Percentiles rank a stretch among this genome's conserved stretches.
Evolutionary conservation across 2,797 vertebrate species (phyloP).

Genomic region (Eospalax fontanierii): DNA sequence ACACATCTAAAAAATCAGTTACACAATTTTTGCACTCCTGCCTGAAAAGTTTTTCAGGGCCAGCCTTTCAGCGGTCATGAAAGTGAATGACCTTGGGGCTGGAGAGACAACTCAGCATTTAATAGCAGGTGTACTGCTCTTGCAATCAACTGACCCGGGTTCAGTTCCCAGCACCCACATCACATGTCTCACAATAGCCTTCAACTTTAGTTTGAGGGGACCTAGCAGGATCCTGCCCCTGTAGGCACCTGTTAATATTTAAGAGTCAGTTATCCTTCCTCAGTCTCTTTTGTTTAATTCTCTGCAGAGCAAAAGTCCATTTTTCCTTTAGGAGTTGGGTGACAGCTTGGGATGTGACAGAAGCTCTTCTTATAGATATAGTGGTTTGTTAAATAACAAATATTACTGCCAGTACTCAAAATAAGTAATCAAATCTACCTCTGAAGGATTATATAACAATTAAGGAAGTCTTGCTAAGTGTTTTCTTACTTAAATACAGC

Average conservation of each 20-base stretch:
- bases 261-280: not conserved
- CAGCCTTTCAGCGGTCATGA: slow-evolving; percentile 91
- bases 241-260: not conserved
- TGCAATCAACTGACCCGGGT: not conserved
- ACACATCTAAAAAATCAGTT: slow-evolving; percentile 98
- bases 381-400: slow-evolving; percentile 17
- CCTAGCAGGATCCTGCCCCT: not conserved
- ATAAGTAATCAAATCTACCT: not conserved
- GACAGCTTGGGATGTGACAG: not conserved
- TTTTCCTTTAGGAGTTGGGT: not conserved
- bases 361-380: not conserved
- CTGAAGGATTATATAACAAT: slow-evolving; percentile 19
- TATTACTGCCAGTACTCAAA: slow-evolving; percentile 12
- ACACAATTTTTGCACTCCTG: slow-evolving; percentile 92
- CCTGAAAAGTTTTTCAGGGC: slow-evolving; percentile 93
- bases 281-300: not conserved
- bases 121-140: not conserved
- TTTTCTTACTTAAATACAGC: slow-evolving; percentile 62
- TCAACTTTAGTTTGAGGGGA: not conserved
- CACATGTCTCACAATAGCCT: not conserved
- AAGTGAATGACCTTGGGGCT: slow-evolving; percentile 91
- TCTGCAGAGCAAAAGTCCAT: not conserved
- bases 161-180: not conserved
- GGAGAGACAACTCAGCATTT: not conserved
- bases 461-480: slow-evolving; percentile 61